A percentile compares a stretch with the other conserved stretches of the same genome.
These are phyloP conservation scores for Bellardia bayeri DNA, from an alignment of 2,888 invertebrate genomes.

Conservation along the genomic window DNA sequence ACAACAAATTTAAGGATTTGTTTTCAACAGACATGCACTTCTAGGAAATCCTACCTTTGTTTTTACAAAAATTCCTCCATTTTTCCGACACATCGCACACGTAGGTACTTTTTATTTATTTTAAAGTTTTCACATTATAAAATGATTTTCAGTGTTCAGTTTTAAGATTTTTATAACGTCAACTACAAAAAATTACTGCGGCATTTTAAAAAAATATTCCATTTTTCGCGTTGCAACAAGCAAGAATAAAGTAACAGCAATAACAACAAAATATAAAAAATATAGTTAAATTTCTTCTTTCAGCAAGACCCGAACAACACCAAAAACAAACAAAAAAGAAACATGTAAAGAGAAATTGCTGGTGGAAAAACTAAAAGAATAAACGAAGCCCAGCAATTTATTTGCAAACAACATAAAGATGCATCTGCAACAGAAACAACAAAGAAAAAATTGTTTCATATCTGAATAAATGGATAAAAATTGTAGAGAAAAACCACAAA, in stretches of 20 bases:
- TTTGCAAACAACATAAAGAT: conserved; percentile 55
- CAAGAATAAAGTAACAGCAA: conserved; percentile 13
- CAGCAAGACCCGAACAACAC: too few relatives aligned
- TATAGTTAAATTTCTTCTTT: conserved; percentile 36
- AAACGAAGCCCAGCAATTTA: conserved; percentile 62
- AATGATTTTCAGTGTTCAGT: conserved; percentile 54
- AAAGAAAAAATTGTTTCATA: conserved; percentile 31
- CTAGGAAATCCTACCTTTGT: conserved; percentile 22
- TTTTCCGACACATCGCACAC: neutral
- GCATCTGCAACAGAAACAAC: conserved; percentile 31
- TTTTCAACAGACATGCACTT: neutral
- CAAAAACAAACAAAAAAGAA: neutral
- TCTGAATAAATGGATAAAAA: conserved; percentile 60
- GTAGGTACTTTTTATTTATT: conserved; percentile 24
- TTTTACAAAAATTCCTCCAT: neutral
- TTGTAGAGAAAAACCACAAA: conserved; percentile 55
- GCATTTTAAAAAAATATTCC: conserved; percentile 43
- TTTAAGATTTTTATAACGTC: neutral
- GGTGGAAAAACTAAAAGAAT: neutral
- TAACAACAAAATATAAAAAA: conserved; percentile 5
- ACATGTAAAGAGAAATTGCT: conserved; percentile 35
- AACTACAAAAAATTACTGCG: conserved; percentile 60
- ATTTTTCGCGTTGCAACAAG: neutral
- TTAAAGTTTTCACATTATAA: conserved; percentile 46
- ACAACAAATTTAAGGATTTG: conserved; percentile 37